Conservation (phyloP, 2,888 invertebrate species). For the Pegoplata infirma region DNA sequence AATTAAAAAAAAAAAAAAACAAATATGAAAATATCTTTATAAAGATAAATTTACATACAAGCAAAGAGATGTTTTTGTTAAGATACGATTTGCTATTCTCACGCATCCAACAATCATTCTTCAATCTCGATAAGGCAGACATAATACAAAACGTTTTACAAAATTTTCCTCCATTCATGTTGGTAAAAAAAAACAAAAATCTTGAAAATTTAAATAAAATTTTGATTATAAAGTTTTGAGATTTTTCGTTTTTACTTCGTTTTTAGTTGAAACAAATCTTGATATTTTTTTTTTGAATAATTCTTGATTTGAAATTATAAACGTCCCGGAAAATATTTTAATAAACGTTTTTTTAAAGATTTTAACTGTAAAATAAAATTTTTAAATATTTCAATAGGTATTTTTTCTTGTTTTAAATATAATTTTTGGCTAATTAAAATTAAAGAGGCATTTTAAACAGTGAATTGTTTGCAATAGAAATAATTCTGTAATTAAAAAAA, state of each 20-base stretch:
- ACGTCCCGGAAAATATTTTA: slow-evolving; percentile 64
- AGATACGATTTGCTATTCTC: background rate
- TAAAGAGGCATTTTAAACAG: background rate
- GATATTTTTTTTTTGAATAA: background rate
- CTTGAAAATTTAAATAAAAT: background rate
- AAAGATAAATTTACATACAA: slow-evolving; percentile 6
- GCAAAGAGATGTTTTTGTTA: slow-evolving; percentile 3
- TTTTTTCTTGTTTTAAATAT: slow-evolving; percentile 33
- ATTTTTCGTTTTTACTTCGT: slow-evolving; percentile 16
- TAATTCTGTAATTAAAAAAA: no score
- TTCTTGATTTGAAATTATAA: slow-evolving; percentile 34
- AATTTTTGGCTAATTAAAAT: background rate
- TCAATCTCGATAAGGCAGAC: background rate
- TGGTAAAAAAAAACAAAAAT: background rate
- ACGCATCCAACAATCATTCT: background rate
- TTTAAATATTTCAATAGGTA: slow-evolving; percentile 6
- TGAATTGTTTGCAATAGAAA: slow-evolving; percentile 8
- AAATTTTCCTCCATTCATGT: slow-evolving; percentile 12
- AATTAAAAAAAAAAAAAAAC: no score
- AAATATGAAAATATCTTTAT: slow-evolving; percentile 5
- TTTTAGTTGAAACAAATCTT: background rate
- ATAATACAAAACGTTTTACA: slow-evolving; percentile 1
- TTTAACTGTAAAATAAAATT: slow-evolving; percentile 64
- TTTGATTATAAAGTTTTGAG: slow-evolving; percentile 13
- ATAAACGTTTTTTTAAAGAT: slow-evolving; percentile 63